Conservation (phyloP, 2,888 invertebrate genomes). For the Craniophora ligustri region DNA sequence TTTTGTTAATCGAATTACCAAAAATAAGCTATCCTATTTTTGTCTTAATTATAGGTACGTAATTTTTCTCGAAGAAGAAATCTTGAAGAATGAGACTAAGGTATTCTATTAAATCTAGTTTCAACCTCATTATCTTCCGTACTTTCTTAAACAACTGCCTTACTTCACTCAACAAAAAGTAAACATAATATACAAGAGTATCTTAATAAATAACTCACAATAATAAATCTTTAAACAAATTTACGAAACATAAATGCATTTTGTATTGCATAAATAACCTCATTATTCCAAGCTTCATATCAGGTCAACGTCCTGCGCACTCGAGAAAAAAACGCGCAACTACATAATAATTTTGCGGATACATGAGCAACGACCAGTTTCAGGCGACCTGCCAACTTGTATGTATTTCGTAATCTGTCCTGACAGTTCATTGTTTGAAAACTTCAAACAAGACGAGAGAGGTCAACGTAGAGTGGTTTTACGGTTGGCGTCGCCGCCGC, state of each 20-base stretch:
- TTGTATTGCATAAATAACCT: conserved; percentile 59
- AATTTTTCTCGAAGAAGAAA: too few species aligned
- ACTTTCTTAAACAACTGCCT: conserved; percentile 6
- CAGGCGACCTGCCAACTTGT: conserved; percentile 46
- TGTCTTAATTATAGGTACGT: too few species aligned
- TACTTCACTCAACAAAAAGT: conserved; percentile 5
- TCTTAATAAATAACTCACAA: conserved; percentile 33
- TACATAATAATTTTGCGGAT: conserved; percentile 55
- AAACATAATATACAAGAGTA: conserved; percentile 19
- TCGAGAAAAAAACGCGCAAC: conserved; percentile 41
- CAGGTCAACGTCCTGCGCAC: conserved; percentile 60
- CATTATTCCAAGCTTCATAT: conserved; percentile 53
- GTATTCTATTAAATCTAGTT: too few species aligned
- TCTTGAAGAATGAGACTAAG: too few species aligned
- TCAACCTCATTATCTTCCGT: too few species aligned
- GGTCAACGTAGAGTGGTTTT: conserved; percentile 52
- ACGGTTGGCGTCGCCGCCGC: conserved; percentile 63
- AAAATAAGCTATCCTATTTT: too few species aligned
- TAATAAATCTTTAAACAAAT: conserved; percentile 38
- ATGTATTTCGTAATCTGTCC: conserved; percentile 21
- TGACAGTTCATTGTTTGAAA: conserved; percentile 27
- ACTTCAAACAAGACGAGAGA: conserved; percentile 41
- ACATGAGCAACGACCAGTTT: conserved; percentile 43
- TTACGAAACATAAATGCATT: conserved; percentile 52
- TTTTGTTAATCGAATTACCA: too few species aligned